These are phyloP conservation scores for Pelobates cultripes DNA, from an alignment of 2,797 vertebrate species.

Conservation along the genomic window DNA sequence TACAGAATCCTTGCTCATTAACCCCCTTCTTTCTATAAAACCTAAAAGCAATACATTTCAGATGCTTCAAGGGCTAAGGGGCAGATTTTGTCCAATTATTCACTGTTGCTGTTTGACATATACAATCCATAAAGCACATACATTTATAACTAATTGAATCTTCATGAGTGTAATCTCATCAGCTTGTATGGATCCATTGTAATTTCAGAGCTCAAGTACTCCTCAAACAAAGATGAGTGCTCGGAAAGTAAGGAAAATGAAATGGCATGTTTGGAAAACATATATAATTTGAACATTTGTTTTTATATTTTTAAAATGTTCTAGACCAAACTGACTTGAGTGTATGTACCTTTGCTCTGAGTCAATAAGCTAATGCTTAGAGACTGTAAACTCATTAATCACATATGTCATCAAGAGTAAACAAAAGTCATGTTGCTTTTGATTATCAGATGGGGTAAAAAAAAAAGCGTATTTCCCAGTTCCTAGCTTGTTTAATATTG, in stretches of 20 bases:
- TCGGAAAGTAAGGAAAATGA: not conserved
- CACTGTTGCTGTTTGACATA: constrained; percentile 26
- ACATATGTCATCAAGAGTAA: not conserved
- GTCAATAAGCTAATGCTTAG: constrained; percentile 5
- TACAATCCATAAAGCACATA: constrained; percentile 46
- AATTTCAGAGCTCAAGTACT: constrained; percentile 12
- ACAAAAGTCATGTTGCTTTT: not conserved
- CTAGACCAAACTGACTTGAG: not conserved
- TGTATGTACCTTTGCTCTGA: not conserved
- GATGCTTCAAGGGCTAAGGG: constrained; percentile 10
- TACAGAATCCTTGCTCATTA: constrained; percentile 38
- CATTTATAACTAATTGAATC: constrained; percentile 52
- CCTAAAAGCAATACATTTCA: constrained; percentile 13
- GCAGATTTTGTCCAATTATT: constrained; percentile 9
- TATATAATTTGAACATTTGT: not conserved
- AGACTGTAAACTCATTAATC: not conserved
- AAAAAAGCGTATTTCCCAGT: not conserved
- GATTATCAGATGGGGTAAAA: not conserved
- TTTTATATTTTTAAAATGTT: not conserved
- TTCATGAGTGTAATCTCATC: constrained; percentile 45
- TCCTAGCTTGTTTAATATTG: too few species aligned
- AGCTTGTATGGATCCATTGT: constrained; percentile 14
- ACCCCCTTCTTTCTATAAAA: constrained; percentile 37
- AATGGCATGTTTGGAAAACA: not conserved
- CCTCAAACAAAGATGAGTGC: not conserved